A percentile compares a stretch with the other conserved stretches of the same genome.
phyloP scores from a whole-genome alignment of 1,140 invertebrate species.

The Lysiphlebus fabarum region DNA sequence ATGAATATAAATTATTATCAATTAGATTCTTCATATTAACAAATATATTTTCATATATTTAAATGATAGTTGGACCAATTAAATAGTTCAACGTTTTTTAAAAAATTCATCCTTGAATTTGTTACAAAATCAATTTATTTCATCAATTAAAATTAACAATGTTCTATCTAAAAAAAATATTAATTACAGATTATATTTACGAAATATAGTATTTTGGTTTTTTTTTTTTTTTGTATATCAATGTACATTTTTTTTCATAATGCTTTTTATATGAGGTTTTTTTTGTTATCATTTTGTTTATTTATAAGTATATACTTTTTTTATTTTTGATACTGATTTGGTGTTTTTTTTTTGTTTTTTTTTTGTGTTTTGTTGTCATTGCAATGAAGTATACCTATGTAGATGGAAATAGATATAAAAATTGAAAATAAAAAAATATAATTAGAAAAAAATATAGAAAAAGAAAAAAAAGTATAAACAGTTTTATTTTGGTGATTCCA shows the following conservation, averaged over 20 bases:
- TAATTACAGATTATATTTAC: conserved; percentile 24
- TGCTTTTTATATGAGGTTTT: too few species aligned
- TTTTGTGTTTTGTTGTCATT: conserved; percentile 27
- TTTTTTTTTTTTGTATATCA: conserved; percentile 30
- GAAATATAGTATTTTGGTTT: conserved; percentile 36
- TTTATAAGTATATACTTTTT: too few species aligned
- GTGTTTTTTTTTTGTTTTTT: conserved; percentile 26
- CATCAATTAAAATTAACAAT: conserved; percentile 33
- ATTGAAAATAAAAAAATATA: conserved; percentile 4
- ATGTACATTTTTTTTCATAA: too few species aligned
- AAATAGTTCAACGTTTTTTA: too few species aligned
- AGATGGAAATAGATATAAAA: conserved; percentile 7
- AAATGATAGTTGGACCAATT: too few species aligned
- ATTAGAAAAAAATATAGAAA: not conserved
- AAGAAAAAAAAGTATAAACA: conserved; percentile 3
- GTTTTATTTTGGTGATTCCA: conserved; percentile 15
- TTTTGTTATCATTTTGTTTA: too few species aligned
- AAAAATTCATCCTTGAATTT: not conserved
- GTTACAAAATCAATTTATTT: conserved; percentile 48
- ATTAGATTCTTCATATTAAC: too few species aligned
- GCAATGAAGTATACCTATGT: conserved; percentile 12
- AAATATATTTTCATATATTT: too few species aligned
- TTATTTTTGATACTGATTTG: conserved; percentile 26
- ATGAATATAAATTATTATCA: too few species aligned
- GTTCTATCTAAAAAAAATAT: conserved; percentile 7